A percentile compares a stretch with the other conserved stretches of the same genome.
phyloP scores from a whole-genome alignment of 2,888 invertebrate genomes.

The Patella depressa region DNA sequence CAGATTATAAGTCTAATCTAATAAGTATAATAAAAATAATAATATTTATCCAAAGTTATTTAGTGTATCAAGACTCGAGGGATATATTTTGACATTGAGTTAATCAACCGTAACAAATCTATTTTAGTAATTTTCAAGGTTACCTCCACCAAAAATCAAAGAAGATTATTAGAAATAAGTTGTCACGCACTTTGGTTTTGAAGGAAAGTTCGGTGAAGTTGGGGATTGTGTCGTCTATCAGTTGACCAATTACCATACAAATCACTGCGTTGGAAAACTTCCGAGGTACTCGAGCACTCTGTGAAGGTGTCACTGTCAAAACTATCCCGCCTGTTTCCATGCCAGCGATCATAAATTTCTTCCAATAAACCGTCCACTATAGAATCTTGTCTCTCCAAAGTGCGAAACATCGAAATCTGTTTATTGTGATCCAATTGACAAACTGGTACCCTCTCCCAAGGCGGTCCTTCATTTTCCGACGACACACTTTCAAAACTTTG shows the following conservation, averaged over 20 bases:
- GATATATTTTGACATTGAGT: background rate
- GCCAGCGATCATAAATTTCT: constrained; percentile 69
- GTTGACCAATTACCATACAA: constrained; percentile 31
- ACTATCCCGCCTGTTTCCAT: constrained; percentile 61
- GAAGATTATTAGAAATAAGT: background rate
- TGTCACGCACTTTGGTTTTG: constrained; percentile 61
- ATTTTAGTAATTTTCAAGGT: too few species aligned
- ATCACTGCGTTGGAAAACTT: constrained; percentile 53
- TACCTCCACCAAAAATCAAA: too few species aligned
- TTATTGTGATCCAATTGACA: constrained; percentile 11
- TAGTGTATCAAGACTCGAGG: too few species aligned
- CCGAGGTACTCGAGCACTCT: constrained; percentile 68
- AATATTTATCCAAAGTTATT: too few species aligned
- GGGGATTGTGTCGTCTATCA: constrained; percentile 46
- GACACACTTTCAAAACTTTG: constrained; percentile 25
- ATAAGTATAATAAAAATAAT: too few species aligned
- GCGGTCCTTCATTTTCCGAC: constrained; percentile 21
- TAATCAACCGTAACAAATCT: too few species aligned
- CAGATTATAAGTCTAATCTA: too few species aligned
- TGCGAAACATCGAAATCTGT: constrained; percentile 6
- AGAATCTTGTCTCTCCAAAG: constrained; percentile 49
- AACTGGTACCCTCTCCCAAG: constrained; percentile 15
- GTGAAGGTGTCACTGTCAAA: constrained; percentile 70
- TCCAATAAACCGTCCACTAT: constrained; percentile 68
- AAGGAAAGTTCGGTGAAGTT: constrained; percentile 53